Evolutionary conservation across 2,113 vertebrate genomes (phyloP).

Genomic region (Vombatus ursinus): DNA sequence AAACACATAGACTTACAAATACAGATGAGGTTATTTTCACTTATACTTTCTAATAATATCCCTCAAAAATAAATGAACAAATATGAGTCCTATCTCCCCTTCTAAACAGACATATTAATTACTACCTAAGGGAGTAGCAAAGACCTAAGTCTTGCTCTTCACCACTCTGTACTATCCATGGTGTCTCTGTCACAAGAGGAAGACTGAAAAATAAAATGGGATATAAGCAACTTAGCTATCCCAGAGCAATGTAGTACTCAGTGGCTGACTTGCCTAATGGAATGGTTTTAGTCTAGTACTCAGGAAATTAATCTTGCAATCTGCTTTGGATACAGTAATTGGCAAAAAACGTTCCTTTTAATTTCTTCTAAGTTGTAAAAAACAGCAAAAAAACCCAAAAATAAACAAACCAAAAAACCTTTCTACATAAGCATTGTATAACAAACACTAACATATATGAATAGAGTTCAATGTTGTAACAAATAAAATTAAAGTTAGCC

Average conservation of each 20-base stretch:
- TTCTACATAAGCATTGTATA: neutral
- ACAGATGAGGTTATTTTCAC: conserved; percentile 32
- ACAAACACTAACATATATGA: conserved; percentile 4
- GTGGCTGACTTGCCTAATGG: neutral
- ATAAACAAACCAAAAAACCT: too few relatives aligned
- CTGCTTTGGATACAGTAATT: conserved; percentile 32
- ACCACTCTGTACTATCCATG: neutral
- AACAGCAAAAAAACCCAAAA: neutral
- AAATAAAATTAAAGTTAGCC: conserved; percentile 10
- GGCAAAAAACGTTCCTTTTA: conserved; percentile 17
- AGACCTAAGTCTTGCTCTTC: neutral
- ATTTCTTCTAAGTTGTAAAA: neutral
- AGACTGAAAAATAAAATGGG: neutral
- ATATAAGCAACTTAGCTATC: neutral
- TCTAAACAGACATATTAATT: neutral
- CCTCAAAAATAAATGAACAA: neutral
- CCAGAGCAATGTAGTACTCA: neutral
- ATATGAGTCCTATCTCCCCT: conserved; percentile 12
- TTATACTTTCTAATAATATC: conserved; percentile 34
- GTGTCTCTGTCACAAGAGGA: neutral
- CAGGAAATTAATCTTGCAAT: neutral
- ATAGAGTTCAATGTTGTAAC: conserved; percentile 35
- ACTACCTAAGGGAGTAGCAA: neutral
- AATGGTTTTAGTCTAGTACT: neutral
- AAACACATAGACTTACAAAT: conserved; percentile 17